phyloP scores from a whole-genome alignment of 2,113 vertebrate genomes.

The Lates calcarifer region DNA sequence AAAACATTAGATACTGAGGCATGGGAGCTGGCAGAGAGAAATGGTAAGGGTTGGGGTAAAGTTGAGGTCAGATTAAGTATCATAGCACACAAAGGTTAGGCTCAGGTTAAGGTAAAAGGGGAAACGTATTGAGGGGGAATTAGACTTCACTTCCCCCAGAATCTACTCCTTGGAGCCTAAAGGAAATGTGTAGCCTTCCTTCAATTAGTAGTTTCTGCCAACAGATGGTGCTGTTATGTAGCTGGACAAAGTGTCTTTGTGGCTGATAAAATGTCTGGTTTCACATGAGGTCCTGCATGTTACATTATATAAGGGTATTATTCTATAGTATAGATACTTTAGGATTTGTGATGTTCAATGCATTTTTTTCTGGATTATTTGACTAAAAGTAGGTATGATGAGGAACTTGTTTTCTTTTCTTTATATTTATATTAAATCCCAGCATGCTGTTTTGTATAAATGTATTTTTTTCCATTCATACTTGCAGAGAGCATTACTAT shows the following conservation, averaged over 20 bases:
- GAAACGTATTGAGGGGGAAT: no score
- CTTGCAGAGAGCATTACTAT: slow-evolving; percentile 16
- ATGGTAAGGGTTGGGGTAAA: no score
- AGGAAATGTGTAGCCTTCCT: background rate
- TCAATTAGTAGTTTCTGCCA: slow-evolving; percentile 47
- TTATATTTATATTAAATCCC: background rate
- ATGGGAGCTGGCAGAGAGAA: background rate
- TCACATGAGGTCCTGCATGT: slow-evolving; percentile 17
- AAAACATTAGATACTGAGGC: background rate
- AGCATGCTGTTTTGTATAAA: background rate
- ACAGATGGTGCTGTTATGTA: slow-evolving; percentile 72
- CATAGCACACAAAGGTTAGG: background rate
- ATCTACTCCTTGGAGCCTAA: background rate
- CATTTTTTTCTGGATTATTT: background rate
- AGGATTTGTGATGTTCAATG: background rate
- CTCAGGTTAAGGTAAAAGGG: background rate
- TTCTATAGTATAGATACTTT: background rate
- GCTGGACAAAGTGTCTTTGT: slow-evolving; percentile 49
- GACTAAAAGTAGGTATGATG: background rate
- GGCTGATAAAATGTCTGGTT: slow-evolving; percentile 39
- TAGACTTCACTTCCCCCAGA: background rate
- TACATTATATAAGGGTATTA: slow-evolving; percentile 46
- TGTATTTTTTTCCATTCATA: background rate
- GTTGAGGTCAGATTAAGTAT: background rate
- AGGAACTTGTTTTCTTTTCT: background rate